Evolutionary conservation across 2,113 vertebrate genomes (phyloP).

Genomic region (Gnathonemus echidnorhynchus): DNA sequence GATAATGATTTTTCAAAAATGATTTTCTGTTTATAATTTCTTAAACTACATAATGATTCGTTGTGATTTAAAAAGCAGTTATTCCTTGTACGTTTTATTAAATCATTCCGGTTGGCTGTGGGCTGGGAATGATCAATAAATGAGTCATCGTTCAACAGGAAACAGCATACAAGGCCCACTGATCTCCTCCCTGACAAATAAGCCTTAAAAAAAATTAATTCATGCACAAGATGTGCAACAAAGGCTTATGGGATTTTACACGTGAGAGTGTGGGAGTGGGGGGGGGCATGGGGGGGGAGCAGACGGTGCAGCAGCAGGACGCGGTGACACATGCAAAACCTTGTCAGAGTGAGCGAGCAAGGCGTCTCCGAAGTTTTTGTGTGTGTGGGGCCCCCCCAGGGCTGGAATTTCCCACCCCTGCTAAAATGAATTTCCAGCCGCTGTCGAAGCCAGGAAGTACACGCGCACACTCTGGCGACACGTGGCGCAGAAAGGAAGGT

Average conservation of each 20-base stretch:
- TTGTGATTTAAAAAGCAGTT: background rate
- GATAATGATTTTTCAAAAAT: background rate
- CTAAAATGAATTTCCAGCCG: background rate
- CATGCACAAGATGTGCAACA: background rate
- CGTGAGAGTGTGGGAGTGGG: background rate
- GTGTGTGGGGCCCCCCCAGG: background rate
- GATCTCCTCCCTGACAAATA: background rate
- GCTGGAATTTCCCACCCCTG: background rate
- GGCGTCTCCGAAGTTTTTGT: background rate
- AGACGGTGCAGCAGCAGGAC: background rate
- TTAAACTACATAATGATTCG: background rate
- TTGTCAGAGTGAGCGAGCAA: background rate
- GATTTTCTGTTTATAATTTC: background rate
- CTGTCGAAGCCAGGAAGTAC: background rate
- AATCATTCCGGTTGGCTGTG: background rate
- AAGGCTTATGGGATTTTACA: constrained; percentile 11
- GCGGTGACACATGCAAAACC: background rate
- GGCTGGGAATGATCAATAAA: background rate
- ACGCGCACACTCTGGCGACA: background rate
- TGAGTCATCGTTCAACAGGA: background rate
- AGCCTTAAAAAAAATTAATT: background rate
- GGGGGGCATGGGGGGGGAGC: background rate
- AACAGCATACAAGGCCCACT: background rate
- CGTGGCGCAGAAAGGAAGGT: background rate
- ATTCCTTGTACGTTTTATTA: background rate